A percentile compares a stretch with the other conserved stretches of the same genome.
Conservation (phyloP, 2,113 vertebrate species). For the Salminus brasiliensis region DNA sequence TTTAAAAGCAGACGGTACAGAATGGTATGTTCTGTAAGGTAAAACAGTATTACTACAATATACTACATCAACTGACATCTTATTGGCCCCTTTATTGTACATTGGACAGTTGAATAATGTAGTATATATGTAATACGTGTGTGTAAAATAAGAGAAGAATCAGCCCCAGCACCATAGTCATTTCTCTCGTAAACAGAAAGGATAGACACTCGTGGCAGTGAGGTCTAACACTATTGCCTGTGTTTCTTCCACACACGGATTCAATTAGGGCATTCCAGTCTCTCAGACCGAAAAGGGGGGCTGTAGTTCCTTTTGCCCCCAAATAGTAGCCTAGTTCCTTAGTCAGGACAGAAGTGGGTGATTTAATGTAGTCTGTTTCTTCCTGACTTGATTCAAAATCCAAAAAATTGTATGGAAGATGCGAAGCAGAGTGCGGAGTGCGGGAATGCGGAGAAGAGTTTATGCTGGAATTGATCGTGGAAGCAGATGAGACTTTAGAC, state of each 20-base stretch:
- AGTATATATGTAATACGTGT: conserved; percentile 1
- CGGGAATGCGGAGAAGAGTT: background rate
- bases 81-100: too few relatives aligned
- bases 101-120: conserved; percentile 7
- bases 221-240: conserved; percentile 11
- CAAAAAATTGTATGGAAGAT: background rate
- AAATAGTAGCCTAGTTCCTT: conserved; percentile 67
- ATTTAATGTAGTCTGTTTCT: conserved; percentile 24
- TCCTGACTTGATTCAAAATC: background rate
- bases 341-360: conserved; percentile 42
- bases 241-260: conserved; percentile 67
- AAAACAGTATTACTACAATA: too few relatives aligned
- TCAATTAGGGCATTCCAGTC: conserved; percentile 75
- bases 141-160: conserved; percentile 30
- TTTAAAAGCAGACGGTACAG: too few relatives aligned
- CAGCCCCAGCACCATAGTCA: background rate
- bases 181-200: conserved; percentile 9
- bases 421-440: too few relatives aligned
- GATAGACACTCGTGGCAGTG: background rate
- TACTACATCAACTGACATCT: too few relatives aligned
- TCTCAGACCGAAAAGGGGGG: conserved; percentile 57
- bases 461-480: background rate
- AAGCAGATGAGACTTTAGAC: background rate
- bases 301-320: conserved; percentile 64
- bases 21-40: too few relatives aligned